Conservation (phyloP, 2,797 vertebrate species). For the Sebastes trivittatus region DNA sequence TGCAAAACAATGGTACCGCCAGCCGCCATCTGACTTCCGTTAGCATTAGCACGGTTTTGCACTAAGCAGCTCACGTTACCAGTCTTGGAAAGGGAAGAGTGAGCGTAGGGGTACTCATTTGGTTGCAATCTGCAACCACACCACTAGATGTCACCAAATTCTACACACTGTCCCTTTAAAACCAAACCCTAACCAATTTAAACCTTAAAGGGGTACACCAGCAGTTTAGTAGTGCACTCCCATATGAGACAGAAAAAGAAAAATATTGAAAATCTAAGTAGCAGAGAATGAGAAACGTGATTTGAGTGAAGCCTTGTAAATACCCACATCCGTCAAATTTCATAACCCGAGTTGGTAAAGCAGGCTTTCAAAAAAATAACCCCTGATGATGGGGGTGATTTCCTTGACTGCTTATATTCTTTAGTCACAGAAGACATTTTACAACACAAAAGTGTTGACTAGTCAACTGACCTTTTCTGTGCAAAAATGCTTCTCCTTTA, state of each 20-base stretch:
- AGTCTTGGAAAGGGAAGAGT: no score
- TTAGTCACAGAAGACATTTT: neutral
- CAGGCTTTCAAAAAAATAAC: neutral
- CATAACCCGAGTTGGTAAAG: neutral
- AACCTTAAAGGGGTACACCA: neutral
- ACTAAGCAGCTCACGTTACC: no score
- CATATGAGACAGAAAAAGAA: neutral
- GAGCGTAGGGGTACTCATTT: no score
- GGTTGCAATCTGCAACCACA: no score
- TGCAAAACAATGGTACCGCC: no score
- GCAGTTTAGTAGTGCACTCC: neutral
- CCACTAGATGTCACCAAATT: no score
- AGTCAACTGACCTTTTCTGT: neutral
- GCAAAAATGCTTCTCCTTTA: neutral
- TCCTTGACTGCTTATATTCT: neutral
- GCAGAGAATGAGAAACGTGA: neutral
- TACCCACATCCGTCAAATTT: neutral
- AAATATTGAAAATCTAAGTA: neutral
- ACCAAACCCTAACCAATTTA: neutral
- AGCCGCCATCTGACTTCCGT: no score
- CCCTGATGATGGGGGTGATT: neutral
- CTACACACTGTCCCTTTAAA: neutral
- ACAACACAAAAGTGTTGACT: neutral
- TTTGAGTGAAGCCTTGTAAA: neutral
- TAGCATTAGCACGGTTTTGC: no score